Conservation (phyloP, 2,888 invertebrate genomes). For the Gortyna flavago region DNA sequence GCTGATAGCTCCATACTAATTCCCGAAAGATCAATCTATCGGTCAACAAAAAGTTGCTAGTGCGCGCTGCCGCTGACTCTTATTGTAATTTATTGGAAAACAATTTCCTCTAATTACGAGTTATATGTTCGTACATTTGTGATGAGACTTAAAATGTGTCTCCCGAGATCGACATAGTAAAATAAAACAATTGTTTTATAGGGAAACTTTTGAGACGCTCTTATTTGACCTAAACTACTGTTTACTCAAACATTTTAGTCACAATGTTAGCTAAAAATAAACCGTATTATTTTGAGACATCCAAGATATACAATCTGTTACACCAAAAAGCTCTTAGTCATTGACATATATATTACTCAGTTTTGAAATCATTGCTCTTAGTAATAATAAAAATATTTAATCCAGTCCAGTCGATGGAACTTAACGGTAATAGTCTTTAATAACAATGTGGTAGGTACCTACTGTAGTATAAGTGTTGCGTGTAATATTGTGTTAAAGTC, state of each 20-base stretch:
- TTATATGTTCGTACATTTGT: slow-evolving; percentile 24
- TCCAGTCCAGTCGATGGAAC: background rate
- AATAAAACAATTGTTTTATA: slow-evolving; percentile 22
- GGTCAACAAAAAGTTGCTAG: too few relatives aligned
- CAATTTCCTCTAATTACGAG: slow-evolving; percentile 35
- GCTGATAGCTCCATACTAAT: too few relatives aligned
- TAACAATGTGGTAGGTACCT: background rate
- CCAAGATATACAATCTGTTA: background rate
- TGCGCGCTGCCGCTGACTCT: too few relatives aligned
- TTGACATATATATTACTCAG: too few relatives aligned
- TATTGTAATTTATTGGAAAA: slow-evolving; percentile 61
- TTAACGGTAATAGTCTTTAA: background rate
- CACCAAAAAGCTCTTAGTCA: background rate
- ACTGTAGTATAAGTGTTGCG: too few relatives aligned
- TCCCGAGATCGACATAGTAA: background rate
- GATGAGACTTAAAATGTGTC: background rate
- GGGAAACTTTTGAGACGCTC: slow-evolving; percentile 15
- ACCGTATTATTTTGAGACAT: background rate
- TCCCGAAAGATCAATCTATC: too few relatives aligned
- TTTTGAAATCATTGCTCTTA: too few relatives aligned
- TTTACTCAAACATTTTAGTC: slow-evolving; percentile 13
- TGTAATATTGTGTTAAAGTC: too few relatives aligned
- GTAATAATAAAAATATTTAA: too few relatives aligned
- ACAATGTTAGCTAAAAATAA: background rate
- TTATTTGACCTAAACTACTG: slow-evolving; percentile 14